Base-by-base conservation (phyloP, 2,113 vertebrate species). In the Osmerus mordax region DNA sequence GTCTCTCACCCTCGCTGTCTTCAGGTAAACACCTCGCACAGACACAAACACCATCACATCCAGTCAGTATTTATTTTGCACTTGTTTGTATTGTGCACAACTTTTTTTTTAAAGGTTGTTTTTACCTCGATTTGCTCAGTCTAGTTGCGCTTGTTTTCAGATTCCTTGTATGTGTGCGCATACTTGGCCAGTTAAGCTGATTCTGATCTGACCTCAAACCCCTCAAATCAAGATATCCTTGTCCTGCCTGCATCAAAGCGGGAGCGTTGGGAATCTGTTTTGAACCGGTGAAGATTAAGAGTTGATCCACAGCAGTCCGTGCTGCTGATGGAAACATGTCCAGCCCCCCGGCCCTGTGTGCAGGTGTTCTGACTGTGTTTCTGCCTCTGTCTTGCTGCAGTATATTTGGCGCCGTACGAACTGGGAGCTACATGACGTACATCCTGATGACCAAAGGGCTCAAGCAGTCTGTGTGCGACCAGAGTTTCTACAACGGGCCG, bases 401-500 rank as follows among this genome's bases (percentile, higher is more conserved):
- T 94, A 99, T 97, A 92, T 97, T 99, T 68, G 97, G 97, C 92
- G 97, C 97, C 90, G 89, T 98, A 81, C 96, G 97, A 88, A 99
- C 97, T 75, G 97, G 96, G 87, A 96, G 96, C 89, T 99, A 94
- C 80, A 99, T 99, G 97, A 91, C 93, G 73, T 94, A 96, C 90
- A 94, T 98, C 90, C 92, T 99, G 93, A 96, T 97, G 95, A 96
- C 94, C 80, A 99, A 97, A 94, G 97, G 97, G 74, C 93, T 99
- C 73, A 96, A 99, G 87, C 95, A 97, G 89, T 99, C 97, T 11
- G 96, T 99, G 51, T 99, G 97, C 83, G 97, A 99, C 91, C 97
- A 99, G 93, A 90, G 97, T 89, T 99, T 99, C 93, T 99, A 99
- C 94, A 96, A 96, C 78, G 97, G 96, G 85, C 97, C 97, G 16